Conservation (phyloP, 2,797 vertebrate genomes). For the Aeoliscus strigatus region DNA sequence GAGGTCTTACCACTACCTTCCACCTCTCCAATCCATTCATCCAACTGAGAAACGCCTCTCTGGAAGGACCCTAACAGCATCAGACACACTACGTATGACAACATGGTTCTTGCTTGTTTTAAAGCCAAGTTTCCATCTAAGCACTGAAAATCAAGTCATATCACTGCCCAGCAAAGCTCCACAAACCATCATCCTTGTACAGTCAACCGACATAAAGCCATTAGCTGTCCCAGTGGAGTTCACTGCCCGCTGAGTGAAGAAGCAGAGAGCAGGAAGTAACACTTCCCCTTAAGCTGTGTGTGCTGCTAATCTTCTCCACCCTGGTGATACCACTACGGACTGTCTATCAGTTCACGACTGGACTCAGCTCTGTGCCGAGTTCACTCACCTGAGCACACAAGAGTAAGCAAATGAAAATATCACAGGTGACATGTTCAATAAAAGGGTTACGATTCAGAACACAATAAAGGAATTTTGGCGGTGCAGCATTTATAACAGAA, state of each 20-base stretch:
- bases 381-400: no score
- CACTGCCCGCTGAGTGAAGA: constrained; percentile 12
- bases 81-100: constrained; percentile 30
- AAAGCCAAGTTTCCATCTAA: constrained; percentile 9
- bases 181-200: constrained; percentile 2
- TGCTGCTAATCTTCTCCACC: constrained; percentile 64
- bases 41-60: constrained; percentile 43
- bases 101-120: constrained; percentile 26
- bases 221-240: constrained; percentile 2
- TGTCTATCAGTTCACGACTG: neutral
- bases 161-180: neutral
- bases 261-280: constrained; percentile 28
- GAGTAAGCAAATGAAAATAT: no score
- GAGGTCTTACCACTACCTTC: constrained; percentile 69
- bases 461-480: no score
- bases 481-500: no score
- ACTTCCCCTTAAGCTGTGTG: constrained; percentile 59
- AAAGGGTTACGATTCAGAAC: no score
- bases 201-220: constrained; percentile 17
- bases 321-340: constrained; percentile 34
- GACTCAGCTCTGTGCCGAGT: no score
- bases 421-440: no score
- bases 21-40: constrained; percentile 43
- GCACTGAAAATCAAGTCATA: constrained; percentile 5
- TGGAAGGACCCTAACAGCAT: constrained; percentile 47